phyloP scores from a whole-genome alignment of 1,140 invertebrate species.

The Trichonephila inaurata region DNA sequence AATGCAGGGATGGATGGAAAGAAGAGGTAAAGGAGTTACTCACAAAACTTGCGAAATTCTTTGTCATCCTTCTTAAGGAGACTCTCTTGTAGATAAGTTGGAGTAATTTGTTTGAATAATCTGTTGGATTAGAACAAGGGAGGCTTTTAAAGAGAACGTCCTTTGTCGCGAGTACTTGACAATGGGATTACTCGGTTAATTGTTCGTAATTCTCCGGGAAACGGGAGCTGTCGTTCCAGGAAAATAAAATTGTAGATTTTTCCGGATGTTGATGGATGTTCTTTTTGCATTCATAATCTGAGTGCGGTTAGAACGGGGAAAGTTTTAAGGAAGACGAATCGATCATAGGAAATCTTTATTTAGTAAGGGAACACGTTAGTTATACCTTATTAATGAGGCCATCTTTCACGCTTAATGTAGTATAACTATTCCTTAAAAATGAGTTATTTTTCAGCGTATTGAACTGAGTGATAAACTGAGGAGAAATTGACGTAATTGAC shows the following conservation, averaged over 20 bases:
- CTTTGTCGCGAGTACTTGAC: slow-evolving; percentile 1
- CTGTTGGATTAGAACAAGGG: slow-evolving; percentile 10
- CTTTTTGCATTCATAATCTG: background rate
- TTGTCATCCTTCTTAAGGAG: background rate
- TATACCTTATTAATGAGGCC: too few species aligned
- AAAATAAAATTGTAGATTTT: background rate
- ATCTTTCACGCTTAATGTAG: too few species aligned
- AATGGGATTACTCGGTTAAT: slow-evolving; percentile 27
- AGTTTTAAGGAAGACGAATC: background rate
- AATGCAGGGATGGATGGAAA: background rate
- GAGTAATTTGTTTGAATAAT: slow-evolving; percentile 61
- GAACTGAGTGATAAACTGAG: too few species aligned
- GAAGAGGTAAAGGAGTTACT: background rate
- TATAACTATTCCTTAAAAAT: too few species aligned
- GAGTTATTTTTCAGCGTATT: too few species aligned
- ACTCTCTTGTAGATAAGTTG: background rate
- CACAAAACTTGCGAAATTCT: slow-evolving; percentile 27
- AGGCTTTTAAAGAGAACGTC: background rate
- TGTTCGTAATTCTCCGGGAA: slow-evolving; percentile 9
- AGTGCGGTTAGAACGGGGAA: background rate
- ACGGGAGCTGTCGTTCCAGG: background rate
- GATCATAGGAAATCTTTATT: background rate
- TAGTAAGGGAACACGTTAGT: background rate
- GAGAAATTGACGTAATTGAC: too few species aligned
- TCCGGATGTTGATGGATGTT: background rate